A percentile compares a stretch with the other conserved stretches of the same genome.
Conservation (phyloP, 1,140 invertebrate genomes). For the Meloidogyne floridensis region DNA sequence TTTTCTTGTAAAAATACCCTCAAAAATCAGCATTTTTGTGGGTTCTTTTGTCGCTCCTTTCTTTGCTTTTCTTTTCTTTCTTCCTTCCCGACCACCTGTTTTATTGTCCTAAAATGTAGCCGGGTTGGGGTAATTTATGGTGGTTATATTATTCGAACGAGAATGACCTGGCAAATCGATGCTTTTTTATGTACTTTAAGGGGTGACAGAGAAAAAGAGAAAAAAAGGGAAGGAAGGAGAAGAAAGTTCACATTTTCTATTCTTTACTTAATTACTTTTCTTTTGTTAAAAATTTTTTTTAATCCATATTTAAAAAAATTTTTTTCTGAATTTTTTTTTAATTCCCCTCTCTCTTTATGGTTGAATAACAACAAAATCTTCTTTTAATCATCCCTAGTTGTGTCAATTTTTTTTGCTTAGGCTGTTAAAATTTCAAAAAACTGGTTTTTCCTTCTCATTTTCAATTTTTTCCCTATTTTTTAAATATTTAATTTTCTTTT, state of each 20-base stretch:
- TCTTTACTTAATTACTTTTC: not conserved
- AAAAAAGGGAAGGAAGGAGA: not conserved
- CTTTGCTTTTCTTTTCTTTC: not conserved
- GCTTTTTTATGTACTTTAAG: not conserved
- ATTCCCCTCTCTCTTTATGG: not conserved
- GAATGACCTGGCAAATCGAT: conserved; percentile 1
- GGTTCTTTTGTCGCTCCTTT: not conserved
- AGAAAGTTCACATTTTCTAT: not conserved
- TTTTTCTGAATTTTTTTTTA: not conserved
- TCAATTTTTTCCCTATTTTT: no score
- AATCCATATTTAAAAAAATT: not conserved
- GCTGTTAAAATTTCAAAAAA: no score
- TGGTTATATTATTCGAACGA: not conserved
- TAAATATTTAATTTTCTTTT: not conserved
- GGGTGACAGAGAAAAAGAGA: not conserved
- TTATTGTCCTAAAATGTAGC: not conserved
- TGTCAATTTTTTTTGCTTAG: not conserved
- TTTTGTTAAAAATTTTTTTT: not conserved
- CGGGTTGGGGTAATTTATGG: not conserved
- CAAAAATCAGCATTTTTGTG: not conserved
- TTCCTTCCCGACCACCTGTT: not conserved
- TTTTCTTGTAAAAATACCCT: not conserved
- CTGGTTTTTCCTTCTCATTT: no score
- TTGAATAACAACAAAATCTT: not conserved
- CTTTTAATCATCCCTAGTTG: not conserved